These are phyloP conservation scores for Hephaestus fuliginosus DNA, from an alignment of 2,797 vertebrate species.

Conservation along the genomic window DNA sequence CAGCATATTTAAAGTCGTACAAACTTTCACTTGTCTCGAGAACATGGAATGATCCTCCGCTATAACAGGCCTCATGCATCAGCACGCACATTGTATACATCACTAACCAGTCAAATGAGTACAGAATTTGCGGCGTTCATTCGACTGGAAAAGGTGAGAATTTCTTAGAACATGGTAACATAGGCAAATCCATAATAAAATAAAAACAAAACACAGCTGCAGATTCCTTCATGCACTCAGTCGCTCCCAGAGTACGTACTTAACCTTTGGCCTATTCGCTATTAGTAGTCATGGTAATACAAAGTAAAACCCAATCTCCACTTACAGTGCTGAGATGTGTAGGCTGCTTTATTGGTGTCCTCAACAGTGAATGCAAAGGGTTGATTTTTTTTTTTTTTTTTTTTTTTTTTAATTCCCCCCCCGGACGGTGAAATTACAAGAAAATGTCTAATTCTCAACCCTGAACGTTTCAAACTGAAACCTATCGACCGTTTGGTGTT, in stretches of 20 bases:
- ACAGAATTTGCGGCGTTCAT: not conserved
- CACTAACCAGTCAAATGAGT: not conserved
- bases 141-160: not conserved
- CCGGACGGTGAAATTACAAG: slow-evolving; percentile 47
- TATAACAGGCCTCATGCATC: slow-evolving; percentile 9
- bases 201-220: not conserved
- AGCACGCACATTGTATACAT: not conserved
- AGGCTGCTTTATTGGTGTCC: not conserved
- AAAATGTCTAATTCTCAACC: not conserved
- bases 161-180: not conserved
- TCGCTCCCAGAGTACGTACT: not conserved
- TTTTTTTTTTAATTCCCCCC: too few relatives aligned
- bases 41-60: slow-evolving; percentile 59
- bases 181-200: not conserved
- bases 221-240: slow-evolving; percentile 31
- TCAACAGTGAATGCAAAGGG: not conserved
- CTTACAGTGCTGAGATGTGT: not conserved
- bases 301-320: not conserved
- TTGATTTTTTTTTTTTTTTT: not conserved
- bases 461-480: not conserved
- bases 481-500: not conserved
- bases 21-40: slow-evolving; percentile 14
- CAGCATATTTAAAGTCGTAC: slow-evolving; percentile 13
- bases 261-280: not conserved
- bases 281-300: slow-evolving; percentile 13